Conservation (phyloP, 2,888 invertebrate species). For the Notodonta dromedarius region DNA sequence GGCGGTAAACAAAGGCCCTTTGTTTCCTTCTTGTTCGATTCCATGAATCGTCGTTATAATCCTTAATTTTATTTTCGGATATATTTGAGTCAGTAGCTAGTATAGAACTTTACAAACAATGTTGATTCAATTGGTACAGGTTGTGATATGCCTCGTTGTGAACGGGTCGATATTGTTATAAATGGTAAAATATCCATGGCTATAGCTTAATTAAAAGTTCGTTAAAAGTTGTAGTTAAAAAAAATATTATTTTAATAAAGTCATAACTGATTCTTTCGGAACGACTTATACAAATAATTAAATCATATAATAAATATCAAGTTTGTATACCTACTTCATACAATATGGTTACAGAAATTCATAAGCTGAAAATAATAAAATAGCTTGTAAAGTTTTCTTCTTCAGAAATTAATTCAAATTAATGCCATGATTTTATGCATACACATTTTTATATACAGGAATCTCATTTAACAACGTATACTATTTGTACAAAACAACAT, state of each 20-base stretch:
- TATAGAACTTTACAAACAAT: conserved; percentile 84
- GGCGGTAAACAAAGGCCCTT: conserved; percentile 75
- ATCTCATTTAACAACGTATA: conserved; percentile 43
- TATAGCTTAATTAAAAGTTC: conserved; percentile 82
- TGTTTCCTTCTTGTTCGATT: conserved; percentile 81
- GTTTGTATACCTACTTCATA: conserved; percentile 68
- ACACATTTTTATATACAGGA: conserved; percentile 42
- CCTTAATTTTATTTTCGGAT: conserved; percentile 82
- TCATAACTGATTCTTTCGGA: conserved; percentile 76
- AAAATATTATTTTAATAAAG: conserved; percentile 80
- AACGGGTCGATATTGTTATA: conserved; percentile 84
- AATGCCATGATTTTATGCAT: conserved; percentile 42
- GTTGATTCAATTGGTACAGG: conserved; percentile 84
- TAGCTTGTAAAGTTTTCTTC: conserved; percentile 63
- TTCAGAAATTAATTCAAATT: conserved; percentile 56
- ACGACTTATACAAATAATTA: conserved; percentile 78
- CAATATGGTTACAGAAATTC: conserved; percentile 65
- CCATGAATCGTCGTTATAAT: conserved; percentile 82
- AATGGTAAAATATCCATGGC: conserved; percentile 82
- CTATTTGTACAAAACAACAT: conserved; percentile 36
- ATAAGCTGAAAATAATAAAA: conserved; percentile 66
- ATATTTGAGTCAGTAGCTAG: conserved; percentile 83
- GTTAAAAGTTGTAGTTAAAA: conserved; percentile 82
- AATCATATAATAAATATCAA: conserved; percentile 67
- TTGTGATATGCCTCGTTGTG: conserved; percentile 84